A percentile compares a stretch with the other conserved stretches of the same genome.
These are phyloP conservation scores for Cynoglossus semilaevis DNA, from an alignment of 2,113 vertebrate species.

Conservation along the genomic window DNA sequence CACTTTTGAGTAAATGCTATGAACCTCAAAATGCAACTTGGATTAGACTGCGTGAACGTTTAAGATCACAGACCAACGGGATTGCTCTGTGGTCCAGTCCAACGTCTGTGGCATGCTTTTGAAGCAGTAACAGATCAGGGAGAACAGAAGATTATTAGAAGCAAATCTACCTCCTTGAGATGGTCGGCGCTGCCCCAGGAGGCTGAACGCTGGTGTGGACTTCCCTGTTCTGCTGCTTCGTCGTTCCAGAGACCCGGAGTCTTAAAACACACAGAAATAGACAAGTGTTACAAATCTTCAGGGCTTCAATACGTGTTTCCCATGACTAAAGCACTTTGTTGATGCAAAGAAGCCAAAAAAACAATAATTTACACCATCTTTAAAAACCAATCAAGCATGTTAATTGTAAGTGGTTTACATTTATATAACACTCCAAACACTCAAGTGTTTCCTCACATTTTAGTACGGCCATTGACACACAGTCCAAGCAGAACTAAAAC, in stretches of 20 bases:
- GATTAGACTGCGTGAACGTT: constrained; percentile 1
- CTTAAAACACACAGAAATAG: constrained; percentile 66
- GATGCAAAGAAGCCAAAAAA: no score
- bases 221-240: constrained; percentile 83
- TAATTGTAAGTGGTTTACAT: no score
- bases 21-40: constrained; percentile 41
- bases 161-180: constrained; percentile 87
- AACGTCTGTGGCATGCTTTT: not conserved
- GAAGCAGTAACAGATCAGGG: no score
- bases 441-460: no score
- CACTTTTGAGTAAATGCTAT: constrained; percentile 43
- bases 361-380: no score
- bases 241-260: constrained; percentile 92
- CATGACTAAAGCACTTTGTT: no score
- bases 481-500: no score
- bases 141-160: not conserved
- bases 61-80: not conserved
- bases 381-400: no score
- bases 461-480: no score
- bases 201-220: constrained; percentile 89
- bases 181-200: constrained; percentile 95
- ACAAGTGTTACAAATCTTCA: no score
- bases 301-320: no score
- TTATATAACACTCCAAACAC: no score
- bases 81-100: not conserved